Evolutionary conservation across 2,113 vertebrate genomes (phyloP).

Genomic region (Seriola aureovittata): DNA sequence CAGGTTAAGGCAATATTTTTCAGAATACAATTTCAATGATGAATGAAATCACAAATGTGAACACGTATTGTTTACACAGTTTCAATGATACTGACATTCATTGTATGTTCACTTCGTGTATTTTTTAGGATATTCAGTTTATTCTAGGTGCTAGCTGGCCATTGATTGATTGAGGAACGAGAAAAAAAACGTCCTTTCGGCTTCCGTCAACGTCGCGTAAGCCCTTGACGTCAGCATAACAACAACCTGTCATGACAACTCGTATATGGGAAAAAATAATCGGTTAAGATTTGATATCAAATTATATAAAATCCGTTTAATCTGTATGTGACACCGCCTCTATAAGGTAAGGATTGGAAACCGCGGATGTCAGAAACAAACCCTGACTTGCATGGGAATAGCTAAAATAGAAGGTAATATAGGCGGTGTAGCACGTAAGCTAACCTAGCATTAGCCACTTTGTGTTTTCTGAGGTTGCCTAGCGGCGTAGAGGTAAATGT

Average conservation of each 20-base stretch:
- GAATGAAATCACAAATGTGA: background rate
- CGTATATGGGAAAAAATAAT: slow-evolving; percentile 42
- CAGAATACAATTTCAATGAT: no score
- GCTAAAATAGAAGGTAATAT: background rate
- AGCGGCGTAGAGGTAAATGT: slow-evolving; percentile 13
- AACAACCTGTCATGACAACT: slow-evolving; percentile 79
- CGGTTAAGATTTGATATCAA: slow-evolving; percentile 45
- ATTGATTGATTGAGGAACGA: background rate
- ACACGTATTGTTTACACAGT: background rate
- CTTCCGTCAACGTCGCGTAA: slow-evolving; percentile 65
- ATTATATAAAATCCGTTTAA: background rate
- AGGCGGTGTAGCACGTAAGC: slow-evolving; percentile 33
- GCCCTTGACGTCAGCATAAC: slow-evolving; percentile 79
- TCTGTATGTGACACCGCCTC: slow-evolving; percentile 55
- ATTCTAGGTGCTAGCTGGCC: background rate
- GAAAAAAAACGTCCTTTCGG: slow-evolving; percentile 32
- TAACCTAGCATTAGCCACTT: slow-evolving; percentile 65
- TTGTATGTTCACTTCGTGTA: background rate
- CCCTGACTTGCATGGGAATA: background rate
- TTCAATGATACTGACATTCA: background rate
- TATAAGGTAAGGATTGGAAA: slow-evolving; percentile 58
- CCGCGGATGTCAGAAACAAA: accelerated
- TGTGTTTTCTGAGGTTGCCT: slow-evolving; percentile 24
- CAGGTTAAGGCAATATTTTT: background rate
- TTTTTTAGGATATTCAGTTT: background rate